phyloP scores from a whole-genome alignment of 2,113 vertebrate species.

The Spilogale gracilis region DNA sequence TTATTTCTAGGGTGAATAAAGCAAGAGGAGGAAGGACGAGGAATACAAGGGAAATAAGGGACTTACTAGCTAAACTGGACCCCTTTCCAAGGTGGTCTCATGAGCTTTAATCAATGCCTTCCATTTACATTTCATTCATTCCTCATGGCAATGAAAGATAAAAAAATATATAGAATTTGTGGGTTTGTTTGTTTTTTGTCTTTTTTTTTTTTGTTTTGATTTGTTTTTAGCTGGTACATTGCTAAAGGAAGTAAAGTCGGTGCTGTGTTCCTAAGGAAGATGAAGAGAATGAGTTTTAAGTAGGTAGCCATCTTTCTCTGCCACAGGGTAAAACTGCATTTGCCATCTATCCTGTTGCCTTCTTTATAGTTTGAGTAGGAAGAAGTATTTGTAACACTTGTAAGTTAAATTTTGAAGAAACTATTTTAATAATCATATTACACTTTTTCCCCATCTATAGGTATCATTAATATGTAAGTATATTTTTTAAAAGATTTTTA shows the following conservation, averaged over 20 bases:
- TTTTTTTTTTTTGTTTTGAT: not conserved
- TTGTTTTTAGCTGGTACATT: not conserved
- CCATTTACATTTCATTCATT: not conserved
- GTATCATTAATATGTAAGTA: not conserved
- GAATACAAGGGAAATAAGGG: not conserved
- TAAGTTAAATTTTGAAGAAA: conserved; percentile 26
- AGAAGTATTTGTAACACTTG: not conserved
- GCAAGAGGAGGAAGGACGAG: not conserved
- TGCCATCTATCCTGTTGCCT: not conserved
- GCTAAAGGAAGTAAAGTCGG: not conserved
- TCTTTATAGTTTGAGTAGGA: not conserved
- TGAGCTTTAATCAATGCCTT: not conserved
- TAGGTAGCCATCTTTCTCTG: not conserved
- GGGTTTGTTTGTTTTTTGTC: too few species aligned
- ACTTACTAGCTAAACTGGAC: rapidly evolving
- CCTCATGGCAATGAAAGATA: not conserved
- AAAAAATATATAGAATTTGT: not conserved
- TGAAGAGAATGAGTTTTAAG: not conserved
- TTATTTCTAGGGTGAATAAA: not conserved
- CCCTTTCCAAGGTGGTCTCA: not conserved
- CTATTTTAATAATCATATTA: not conserved
- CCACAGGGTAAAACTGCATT: not conserved
- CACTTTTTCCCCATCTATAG: not conserved
- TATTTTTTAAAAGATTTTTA: not conserved
- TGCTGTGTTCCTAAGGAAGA: not conserved